Evolutionary conservation across 2,888 invertebrate genomes (phyloP).

Genomic region (Sinelater perroti): DNA sequence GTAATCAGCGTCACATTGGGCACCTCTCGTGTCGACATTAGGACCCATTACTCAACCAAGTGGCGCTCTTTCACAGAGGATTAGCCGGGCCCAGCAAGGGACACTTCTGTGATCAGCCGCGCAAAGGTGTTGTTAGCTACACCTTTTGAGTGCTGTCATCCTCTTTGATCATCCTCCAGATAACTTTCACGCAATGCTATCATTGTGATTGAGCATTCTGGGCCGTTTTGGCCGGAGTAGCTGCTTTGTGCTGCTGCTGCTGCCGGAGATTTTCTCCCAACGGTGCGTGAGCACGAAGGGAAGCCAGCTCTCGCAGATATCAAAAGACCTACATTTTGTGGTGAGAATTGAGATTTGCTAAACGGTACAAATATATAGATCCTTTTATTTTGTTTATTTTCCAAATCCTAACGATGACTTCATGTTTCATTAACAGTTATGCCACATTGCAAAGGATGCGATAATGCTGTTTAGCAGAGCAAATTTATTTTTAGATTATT

Average conservation of each 20-base stretch:
- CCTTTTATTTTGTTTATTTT: too few relatives aligned
- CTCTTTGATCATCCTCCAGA: slow-evolving; percentile 43
- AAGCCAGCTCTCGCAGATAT: neutral
- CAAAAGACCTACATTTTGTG: neutral
- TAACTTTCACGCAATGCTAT: slow-evolving; percentile 41
- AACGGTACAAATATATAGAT: too few relatives aligned
- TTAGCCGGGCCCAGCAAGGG: slow-evolving; percentile 46
- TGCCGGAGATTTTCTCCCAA: neutral
- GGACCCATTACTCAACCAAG: slow-evolving; percentile 54
- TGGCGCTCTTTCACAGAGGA: slow-evolving; percentile 51
- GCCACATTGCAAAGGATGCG: too few relatives aligned
- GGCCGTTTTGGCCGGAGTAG: slow-evolving; percentile 24
- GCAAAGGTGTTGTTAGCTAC: slow-evolving; percentile 48
- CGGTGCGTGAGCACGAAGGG: too few relatives aligned
- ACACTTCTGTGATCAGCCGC: slow-evolving; percentile 45
- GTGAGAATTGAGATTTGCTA: neutral
- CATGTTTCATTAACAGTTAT: too few relatives aligned
- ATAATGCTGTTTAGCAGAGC: too few relatives aligned
- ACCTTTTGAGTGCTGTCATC: slow-evolving; percentile 44
- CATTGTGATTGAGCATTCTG: slow-evolving; percentile 35
- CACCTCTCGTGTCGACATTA: slow-evolving; percentile 56
- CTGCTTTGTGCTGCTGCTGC: slow-evolving; percentile 16
- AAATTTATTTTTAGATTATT: too few relatives aligned
- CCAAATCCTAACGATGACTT: too few relatives aligned
- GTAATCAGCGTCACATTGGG: slow-evolving; percentile 47